Evolutionary conservation across 2,888 invertebrate genomes (phyloP).

Genomic region (Hemistola chrysoprasaria): DNA sequence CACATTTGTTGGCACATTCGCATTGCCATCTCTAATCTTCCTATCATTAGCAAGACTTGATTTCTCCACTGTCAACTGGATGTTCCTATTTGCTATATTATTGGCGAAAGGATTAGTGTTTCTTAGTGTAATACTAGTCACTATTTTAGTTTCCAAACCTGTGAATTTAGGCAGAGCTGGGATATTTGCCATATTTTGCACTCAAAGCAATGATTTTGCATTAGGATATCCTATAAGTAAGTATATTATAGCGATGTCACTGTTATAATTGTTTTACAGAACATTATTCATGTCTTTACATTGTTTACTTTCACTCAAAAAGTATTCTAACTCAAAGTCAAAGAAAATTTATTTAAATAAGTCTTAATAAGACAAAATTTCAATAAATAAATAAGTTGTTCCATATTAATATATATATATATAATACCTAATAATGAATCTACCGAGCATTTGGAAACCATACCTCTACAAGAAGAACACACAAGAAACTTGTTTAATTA

Average conservation of each 20-base stretch:
- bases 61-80: conserved; percentile 94
- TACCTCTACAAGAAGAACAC: no score
- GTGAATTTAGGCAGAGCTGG: conserved; percentile 92
- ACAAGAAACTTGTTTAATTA: no score
- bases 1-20: conserved; percentile 96
- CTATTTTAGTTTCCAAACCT: conserved; percentile 90
- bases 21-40: conserved; percentile 95
- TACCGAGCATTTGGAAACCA: no score
- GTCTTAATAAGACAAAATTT: no score
- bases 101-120: conserved; percentile 94
- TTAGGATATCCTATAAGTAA: conserved; percentile 97
- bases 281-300: background rate
- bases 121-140: conserved; percentile 88
- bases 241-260: no score
- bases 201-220: conserved; percentile 98
- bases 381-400: no score
- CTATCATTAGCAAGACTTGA: conserved; percentile 93
- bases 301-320: no score
- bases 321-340: no score
- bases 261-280: conserved; percentile 5
- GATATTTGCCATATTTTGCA: conserved; percentile 96
- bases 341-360: no score
- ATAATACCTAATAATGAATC: no score
- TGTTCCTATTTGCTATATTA: conserved; percentile 92
- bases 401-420: no score